Evolutionary conservation across 2,797 vertebrate genomes (phyloP).

Genomic region (Tarsius wallacei): DNA sequence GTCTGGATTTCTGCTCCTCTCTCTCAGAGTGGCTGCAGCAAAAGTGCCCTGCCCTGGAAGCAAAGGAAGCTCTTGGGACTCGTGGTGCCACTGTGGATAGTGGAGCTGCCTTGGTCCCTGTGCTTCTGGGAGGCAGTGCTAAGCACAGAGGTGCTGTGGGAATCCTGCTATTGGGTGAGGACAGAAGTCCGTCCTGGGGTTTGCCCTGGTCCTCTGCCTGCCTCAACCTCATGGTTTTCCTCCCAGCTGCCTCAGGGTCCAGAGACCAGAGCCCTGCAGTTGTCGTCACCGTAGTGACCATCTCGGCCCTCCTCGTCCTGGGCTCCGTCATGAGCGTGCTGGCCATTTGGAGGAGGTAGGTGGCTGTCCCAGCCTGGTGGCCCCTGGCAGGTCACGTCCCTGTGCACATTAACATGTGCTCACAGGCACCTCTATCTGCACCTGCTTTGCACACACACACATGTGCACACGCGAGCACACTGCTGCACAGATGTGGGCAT

Average conservation of each 20-base stretch:
- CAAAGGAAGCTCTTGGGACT: background rate
- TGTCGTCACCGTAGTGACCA: conserved; percentile 94
- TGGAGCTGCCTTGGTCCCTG: background rate
- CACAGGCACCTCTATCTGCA: background rate
- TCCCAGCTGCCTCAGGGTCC: conserved; percentile 92
- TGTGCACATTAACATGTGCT: background rate
- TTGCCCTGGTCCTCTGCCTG: background rate
- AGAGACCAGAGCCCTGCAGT: conserved; percentile 95
- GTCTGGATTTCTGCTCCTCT: background rate
- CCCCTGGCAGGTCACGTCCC: background rate
- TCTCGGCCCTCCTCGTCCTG: conserved; percentile 95
- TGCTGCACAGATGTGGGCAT: background rate
- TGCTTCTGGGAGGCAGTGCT: background rate
- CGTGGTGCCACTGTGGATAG: background rate
- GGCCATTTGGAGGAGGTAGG: conserved; percentile 97
- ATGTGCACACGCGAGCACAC: background rate
- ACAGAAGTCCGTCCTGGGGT: background rate
- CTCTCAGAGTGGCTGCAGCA: background rate
- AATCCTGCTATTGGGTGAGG: background rate
- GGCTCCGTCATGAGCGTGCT: conserved; percentile 94
- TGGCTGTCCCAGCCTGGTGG: background rate
- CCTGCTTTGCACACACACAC: background rate
- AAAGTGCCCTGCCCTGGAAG: rapidly evolving
- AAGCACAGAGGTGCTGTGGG: background rate
- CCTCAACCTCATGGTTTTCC: conserved; percentile 61